Percentiles rank a stretch among this genome's conserved stretches.
These are phyloP conservation scores for Lagocephalus sceleratus DNA, from an alignment of 2,797 vertebrate genomes.

Conservation along the genomic window DNA sequence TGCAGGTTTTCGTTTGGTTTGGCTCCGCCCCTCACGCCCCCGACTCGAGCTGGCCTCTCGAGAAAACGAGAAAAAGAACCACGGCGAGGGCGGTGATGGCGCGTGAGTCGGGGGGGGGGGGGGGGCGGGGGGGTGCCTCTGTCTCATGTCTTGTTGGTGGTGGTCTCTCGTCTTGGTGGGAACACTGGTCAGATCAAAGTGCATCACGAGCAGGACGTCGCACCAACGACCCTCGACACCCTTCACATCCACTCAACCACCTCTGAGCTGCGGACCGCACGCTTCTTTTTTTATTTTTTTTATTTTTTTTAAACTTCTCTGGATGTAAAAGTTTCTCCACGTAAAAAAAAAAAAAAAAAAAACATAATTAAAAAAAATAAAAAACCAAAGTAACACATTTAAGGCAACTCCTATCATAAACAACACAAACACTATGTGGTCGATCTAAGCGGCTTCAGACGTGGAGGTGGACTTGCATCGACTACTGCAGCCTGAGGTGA, in stretches of 20 bases:
- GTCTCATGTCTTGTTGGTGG: no score
- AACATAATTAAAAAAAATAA: slow-evolving; percentile 54
- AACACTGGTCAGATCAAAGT: slow-evolving; percentile 74
- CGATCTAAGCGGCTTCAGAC: slow-evolving; percentile 38
- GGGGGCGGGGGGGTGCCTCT: no score
- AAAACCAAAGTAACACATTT: slow-evolving; percentile 63
- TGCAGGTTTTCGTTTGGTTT: slow-evolving; percentile 54
- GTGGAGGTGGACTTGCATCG: slow-evolving; percentile 51
- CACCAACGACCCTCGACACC: no score
- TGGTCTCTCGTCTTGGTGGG: no score
- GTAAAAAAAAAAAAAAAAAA: slow-evolving; percentile 42
- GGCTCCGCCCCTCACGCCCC: slow-evolving; percentile 49
- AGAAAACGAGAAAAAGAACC: slow-evolving; percentile 29
- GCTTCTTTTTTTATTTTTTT: slow-evolving; percentile 4
- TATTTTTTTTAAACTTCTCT: no score
- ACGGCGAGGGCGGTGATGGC: slow-evolving; percentile 30
- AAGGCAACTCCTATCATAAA: slow-evolving; percentile 75
- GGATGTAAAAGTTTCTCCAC: slow-evolving; percentile 33
- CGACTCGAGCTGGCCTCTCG: slow-evolving; percentile 47
- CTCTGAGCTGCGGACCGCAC: slow-evolving; percentile 14
- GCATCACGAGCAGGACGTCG: slow-evolving; percentile 52
- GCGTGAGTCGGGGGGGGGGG: slow-evolving; percentile 14
- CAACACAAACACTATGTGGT: slow-evolving; percentile 59
- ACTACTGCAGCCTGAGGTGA: slow-evolving; percentile 61
- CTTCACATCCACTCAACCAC: slow-evolving; percentile 12